Evolutionary conservation across 2,113 vertebrate species (phyloP), one percentile per base, ranked within the genome.

Genomic region (Potamarius usumacintae): DNA sequence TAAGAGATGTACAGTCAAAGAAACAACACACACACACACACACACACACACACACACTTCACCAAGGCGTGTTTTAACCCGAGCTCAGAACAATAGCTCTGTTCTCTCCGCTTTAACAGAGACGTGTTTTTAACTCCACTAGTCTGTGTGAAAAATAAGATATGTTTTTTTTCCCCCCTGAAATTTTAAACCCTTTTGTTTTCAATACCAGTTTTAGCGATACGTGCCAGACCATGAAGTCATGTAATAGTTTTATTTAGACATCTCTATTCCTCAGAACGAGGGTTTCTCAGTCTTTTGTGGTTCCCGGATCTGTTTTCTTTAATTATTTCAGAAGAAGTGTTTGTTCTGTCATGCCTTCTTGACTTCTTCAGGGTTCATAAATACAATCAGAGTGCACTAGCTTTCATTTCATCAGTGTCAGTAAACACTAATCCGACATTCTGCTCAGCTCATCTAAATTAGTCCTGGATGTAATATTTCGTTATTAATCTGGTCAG

Each of bases 1-100:
- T 86, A 91, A 90, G 88, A 90, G 90, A 92, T 92, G 92, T 91
- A 92, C 92, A 91, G 89, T 82, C 20, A 91, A 90, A 83, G 7
- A 55, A 79, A 88, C 89, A 89, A 55, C 85, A 25, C 30, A 22
- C n/a, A n/a, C n/a, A n/a, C n/a, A n/a, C n/a, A n/a, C n/a, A n/a
- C n/a, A n/a, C n/a, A 81, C 53, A 42, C 22, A 9, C 82, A 65
- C 81, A 58, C 57, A 86, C 63, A 48, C 86, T 86, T 25, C 55
- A 58, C 72, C 2, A 2, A n/a, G 84, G 18, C 27, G 0, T 89
- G 80, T 89, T 83, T 58, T 0, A 83, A 86, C 20, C 1, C 4
- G 30, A 80, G 52, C n/a, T 79, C 15, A 58, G 60, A 87, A 87
- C 86, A 90, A 90, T 86, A 82, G 42, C 78, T 83, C 58, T 82